These are phyloP conservation scores for Syrrhaptes paradoxus DNA, from an alignment of 2,113 vertebrate species.

Conservation along the genomic window DNA sequence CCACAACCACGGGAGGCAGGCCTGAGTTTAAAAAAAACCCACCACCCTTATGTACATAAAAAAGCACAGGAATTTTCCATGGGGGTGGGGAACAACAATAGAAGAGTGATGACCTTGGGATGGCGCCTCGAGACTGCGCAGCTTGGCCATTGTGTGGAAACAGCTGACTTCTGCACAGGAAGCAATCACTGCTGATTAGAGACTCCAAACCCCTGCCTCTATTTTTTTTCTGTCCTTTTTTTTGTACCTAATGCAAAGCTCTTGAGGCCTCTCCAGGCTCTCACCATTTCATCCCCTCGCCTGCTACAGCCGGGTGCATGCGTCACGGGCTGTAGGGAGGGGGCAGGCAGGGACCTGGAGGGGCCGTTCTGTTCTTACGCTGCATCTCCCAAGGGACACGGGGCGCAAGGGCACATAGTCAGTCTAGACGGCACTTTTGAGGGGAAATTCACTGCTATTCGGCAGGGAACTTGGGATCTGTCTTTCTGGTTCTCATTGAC, in stretches of 20 bases:
- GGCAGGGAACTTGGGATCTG: not conserved
- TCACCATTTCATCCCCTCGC: not conserved
- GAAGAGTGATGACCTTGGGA: conserved; percentile 77
- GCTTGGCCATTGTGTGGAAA: conserved; percentile 68
- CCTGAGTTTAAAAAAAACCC: not conserved
- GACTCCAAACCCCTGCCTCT: conserved; percentile 42
- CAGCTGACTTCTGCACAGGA: conserved; percentile 83
- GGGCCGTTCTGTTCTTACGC: not conserved
- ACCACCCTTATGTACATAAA: not conserved
- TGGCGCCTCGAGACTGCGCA: conserved; percentile 76
- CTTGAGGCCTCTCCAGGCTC: not conserved
- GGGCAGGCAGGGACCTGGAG: not conserved
- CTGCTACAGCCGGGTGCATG: not conserved
- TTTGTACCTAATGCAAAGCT: not conserved
- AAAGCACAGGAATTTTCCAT: conserved; percentile 67
- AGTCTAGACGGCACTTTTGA: not conserved
- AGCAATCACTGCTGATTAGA: conserved; percentile 71
- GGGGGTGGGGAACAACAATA: conserved; percentile 63
- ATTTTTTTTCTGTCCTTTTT: not conserved
- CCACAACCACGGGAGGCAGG: conserved; percentile 25
- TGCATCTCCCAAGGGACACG: not conserved
- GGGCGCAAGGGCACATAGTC: not conserved
- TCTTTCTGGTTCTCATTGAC: not conserved
- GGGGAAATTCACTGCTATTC: not conserved
- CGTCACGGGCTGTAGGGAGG: accelerated